Evolutionary conservation across 2,113 vertebrate genomes (phyloP).

Genomic region (Sciurus niger): DNA sequence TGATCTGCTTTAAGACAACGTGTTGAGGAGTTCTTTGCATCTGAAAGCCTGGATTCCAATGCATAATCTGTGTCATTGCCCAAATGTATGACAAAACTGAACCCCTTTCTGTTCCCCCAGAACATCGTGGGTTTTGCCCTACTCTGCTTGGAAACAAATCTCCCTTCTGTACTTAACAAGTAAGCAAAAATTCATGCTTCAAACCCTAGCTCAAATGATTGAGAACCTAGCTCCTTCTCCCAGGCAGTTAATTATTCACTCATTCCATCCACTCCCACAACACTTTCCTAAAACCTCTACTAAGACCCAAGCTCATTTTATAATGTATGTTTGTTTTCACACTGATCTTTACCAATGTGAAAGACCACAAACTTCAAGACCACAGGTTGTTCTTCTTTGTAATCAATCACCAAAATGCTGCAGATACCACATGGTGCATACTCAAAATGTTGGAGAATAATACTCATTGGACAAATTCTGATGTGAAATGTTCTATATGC

Average conservation of each 20-base stretch:
- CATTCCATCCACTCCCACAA: background rate
- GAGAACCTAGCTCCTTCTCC: background rate
- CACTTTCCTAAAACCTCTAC: background rate
- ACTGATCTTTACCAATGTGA: background rate
- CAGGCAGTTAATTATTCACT: background rate
- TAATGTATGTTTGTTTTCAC: background rate
- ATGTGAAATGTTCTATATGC: background rate
- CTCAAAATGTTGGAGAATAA: constrained; percentile 33
- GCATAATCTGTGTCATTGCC: background rate
- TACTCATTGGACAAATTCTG: background rate
- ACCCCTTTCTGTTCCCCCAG: background rate
- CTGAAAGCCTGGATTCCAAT: background rate
- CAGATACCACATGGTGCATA: background rate
- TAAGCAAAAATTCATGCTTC: constrained; percentile 33
- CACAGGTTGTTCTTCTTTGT: background rate
- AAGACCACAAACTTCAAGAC: background rate
- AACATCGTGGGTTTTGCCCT: background rate
- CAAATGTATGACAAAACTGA: background rate
- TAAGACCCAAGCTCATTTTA: background rate
- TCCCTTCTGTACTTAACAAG: background rate
- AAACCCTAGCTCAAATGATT: background rate
- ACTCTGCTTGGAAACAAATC: background rate
- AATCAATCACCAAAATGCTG: background rate
- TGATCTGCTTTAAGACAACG: constrained; percentile 28
- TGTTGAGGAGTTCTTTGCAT: background rate